Percentiles rank a stretch among this genome's conserved stretches.
Evolutionary conservation across 2,113 vertebrate species (phyloP).

Genomic region (Rhynchopsitta pachyrhyncha): DNA sequence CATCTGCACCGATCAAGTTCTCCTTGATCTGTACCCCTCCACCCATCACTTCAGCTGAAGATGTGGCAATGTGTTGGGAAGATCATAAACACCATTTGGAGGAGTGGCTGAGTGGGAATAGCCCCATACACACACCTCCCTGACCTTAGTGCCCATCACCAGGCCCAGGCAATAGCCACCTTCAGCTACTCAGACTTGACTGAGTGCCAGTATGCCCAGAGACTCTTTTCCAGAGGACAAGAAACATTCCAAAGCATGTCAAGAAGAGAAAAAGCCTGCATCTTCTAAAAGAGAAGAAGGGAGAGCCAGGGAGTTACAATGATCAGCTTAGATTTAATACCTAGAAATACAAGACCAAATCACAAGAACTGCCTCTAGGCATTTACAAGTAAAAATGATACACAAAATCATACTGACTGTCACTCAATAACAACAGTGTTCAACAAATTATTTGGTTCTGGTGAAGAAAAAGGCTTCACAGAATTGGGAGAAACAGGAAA

Average conservation of each 20-base stretch:
- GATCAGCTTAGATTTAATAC: background rate
- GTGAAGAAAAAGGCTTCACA: background rate
- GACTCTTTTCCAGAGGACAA: background rate
- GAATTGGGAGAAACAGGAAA: background rate
- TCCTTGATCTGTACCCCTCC: background rate
- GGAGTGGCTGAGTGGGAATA: background rate
- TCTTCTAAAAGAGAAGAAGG: background rate
- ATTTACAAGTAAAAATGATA: background rate
- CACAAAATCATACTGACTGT: background rate
- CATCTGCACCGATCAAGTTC: background rate
- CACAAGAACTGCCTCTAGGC: background rate
- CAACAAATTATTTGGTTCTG: background rate
- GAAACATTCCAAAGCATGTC: background rate
- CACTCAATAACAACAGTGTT: background rate
- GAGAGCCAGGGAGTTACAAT: background rate
- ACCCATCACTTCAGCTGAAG: background rate
- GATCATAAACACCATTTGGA: background rate
- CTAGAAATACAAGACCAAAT: background rate
- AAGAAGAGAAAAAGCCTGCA: fast-evolving
- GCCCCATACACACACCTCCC: background rate
- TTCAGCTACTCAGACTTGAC: background rate
- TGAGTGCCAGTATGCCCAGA: background rate
- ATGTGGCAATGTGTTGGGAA: background rate
- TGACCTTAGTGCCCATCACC: background rate
- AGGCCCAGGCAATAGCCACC: background rate